Conservation (phyloP, 1,140 invertebrate genomes). For the Coptotermes formosanus region DNA sequence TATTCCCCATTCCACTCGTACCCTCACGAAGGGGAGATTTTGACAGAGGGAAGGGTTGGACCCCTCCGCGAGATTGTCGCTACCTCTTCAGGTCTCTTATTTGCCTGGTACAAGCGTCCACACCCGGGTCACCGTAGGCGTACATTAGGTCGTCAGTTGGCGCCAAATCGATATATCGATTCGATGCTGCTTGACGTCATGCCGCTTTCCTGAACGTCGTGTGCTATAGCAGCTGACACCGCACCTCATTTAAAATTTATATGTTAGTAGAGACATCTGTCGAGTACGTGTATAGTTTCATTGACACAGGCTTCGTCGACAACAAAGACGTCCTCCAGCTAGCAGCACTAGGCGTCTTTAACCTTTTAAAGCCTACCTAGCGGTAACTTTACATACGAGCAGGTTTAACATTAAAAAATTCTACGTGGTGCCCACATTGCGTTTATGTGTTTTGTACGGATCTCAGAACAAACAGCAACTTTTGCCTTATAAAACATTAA, state of each 20-base stretch:
- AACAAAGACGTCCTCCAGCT: not conserved
- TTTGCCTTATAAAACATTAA: too few relatives aligned
- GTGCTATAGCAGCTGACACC: not conserved
- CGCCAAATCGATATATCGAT: constrained; percentile 29
- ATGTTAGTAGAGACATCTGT: not conserved
- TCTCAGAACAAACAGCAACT: too few relatives aligned
- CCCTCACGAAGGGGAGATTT: constrained; percentile 1
- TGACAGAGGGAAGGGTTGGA: constrained; percentile 7
- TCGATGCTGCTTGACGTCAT: not conserved
- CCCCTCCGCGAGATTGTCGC: not conserved
- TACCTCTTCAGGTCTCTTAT: not conserved
- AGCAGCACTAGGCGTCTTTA: too few relatives aligned
- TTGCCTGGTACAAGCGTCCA: constrained; percentile 27
- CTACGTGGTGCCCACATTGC: too few relatives aligned
- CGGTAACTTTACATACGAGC: too few relatives aligned
- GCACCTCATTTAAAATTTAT: not conserved
- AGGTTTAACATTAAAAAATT: too few relatives aligned
- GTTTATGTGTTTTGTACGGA: too few relatives aligned
- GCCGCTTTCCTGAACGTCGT: not conserved
- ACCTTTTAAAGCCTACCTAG: too few relatives aligned
- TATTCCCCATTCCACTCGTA: constrained; percentile 18
- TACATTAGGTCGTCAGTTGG: not conserved
- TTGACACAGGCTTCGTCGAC: not conserved
- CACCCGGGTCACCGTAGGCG: constrained; percentile 31
- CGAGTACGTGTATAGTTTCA: not conserved